These are phyloP conservation scores for Pseudochirops corinnae DNA, from an alignment of 2,797 vertebrate genomes.

Conservation along the genomic window DNA sequence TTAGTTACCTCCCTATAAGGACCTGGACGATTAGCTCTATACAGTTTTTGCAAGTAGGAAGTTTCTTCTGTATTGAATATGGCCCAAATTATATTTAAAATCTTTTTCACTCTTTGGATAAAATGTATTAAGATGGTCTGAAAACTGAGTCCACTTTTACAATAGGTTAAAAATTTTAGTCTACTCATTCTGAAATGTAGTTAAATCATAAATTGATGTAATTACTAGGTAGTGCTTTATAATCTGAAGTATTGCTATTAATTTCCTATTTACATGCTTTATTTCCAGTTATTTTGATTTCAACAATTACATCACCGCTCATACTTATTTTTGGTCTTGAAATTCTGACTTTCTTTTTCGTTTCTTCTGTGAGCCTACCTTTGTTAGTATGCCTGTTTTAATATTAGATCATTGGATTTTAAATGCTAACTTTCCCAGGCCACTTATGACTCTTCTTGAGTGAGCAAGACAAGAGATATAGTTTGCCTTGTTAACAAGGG, in stretches of 20 bases:
- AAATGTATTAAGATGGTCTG: background rate
- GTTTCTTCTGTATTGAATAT: background rate
- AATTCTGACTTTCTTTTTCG: background rate
- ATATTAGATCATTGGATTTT: background rate
- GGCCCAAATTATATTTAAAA: background rate
- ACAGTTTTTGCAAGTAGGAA: background rate
- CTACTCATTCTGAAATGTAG: background rate
- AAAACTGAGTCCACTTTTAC: background rate
- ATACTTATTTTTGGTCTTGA: background rate
- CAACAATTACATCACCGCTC: background rate
- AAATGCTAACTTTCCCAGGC: background rate
- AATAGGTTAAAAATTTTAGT: background rate
- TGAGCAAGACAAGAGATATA: background rate
- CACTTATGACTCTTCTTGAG: background rate
- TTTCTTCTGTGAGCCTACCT: background rate
- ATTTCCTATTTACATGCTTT: background rate
- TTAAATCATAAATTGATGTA: background rate
- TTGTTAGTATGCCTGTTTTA: background rate
- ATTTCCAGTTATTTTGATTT: background rate
- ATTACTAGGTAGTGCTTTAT: background rate
- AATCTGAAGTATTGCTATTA: background rate
- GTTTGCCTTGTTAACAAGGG: background rate
- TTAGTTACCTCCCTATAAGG: background rate
- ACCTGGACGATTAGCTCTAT: background rate
- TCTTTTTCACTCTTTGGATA: background rate